phyloP scores from a whole-genome alignment of 2,888 invertebrate genomes.

The Mythimna vitellina region DNA sequence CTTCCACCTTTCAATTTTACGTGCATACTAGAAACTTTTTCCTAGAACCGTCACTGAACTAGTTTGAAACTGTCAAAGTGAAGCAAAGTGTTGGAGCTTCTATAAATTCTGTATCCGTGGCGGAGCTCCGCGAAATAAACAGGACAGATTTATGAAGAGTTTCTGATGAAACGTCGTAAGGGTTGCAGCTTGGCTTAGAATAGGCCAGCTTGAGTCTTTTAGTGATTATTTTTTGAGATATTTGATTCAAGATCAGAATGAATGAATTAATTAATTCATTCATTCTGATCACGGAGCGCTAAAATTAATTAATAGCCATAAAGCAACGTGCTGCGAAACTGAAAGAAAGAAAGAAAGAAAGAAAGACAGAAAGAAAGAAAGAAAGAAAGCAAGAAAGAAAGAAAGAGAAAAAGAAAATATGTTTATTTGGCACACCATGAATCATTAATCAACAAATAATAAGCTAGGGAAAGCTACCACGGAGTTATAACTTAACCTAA shows the following conservation, averaged over 20 bases:
- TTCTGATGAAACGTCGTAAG: conserved; percentile 14
- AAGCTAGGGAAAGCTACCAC: no score
- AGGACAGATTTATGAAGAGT: conserved; percentile 58
- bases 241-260: background rate
- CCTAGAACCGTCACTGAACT: conserved; percentile 55
- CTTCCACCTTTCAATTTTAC: conserved; percentile 65
- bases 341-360: no score
- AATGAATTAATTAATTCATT: no score
- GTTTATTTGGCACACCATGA: no score
- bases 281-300: no score
- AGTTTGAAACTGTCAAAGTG: conserved; percentile 61
- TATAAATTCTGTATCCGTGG: conserved; percentile 60
- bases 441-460: no score
- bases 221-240: background rate
- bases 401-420: no score
- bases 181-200: background rate
- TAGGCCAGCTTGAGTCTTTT: background rate
- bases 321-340: no score
- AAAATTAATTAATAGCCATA: no score
- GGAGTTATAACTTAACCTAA: no score
- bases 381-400: no score
- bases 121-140: conserved; percentile 55
- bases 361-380: no score
- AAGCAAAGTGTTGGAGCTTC: conserved; percentile 45
- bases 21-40: conserved; percentile 65